Conservation (phyloP, 2,888 invertebrate species). For the Eristalinus aeneus region DNA sequence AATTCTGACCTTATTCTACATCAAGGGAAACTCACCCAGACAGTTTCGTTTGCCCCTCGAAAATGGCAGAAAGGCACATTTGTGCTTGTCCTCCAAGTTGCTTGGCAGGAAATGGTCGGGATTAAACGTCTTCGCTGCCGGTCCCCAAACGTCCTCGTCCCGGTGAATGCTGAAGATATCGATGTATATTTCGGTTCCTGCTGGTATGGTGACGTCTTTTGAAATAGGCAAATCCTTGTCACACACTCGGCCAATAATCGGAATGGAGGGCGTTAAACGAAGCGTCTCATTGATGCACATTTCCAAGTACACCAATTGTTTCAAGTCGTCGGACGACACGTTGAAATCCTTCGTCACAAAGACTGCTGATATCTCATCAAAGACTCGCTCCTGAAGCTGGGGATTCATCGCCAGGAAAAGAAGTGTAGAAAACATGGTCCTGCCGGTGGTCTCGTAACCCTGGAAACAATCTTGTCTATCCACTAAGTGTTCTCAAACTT, state of each 20-base stretch:
- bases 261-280: conserved; percentile 72
- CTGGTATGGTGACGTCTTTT: conserved; percentile 67
- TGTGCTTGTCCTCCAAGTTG: conserved; percentile 70
- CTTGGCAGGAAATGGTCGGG: conserved; percentile 78
- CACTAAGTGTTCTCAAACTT: background rate
- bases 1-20: background rate
- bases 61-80: background rate
- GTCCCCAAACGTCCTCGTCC: conserved; percentile 77
- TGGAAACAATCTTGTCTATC: conserved; percentile 33
- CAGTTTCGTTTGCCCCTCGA: background rate
- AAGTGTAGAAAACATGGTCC: conserved; percentile 73
- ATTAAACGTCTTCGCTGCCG: conserved; percentile 76
- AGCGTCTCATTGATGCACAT: conserved; percentile 73
- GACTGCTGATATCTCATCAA: conserved; percentile 73
- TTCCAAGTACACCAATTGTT: conserved; percentile 72
- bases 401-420: conserved; percentile 74
- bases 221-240: conserved; percentile 56
- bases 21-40: background rate
- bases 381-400: conserved; percentile 72
- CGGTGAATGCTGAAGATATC: conserved; percentile 78
- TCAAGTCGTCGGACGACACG: conserved; percentile 65
- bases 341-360: conserved; percentile 72
- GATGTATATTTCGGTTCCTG: conserved; percentile 69
- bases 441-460: conserved; percentile 74
- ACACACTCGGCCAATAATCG: conserved; percentile 69